These are phyloP conservation scores for Phocides pigmalion DNA, from an alignment of 1,140 invertebrate species.

Conservation along the genomic window DNA sequence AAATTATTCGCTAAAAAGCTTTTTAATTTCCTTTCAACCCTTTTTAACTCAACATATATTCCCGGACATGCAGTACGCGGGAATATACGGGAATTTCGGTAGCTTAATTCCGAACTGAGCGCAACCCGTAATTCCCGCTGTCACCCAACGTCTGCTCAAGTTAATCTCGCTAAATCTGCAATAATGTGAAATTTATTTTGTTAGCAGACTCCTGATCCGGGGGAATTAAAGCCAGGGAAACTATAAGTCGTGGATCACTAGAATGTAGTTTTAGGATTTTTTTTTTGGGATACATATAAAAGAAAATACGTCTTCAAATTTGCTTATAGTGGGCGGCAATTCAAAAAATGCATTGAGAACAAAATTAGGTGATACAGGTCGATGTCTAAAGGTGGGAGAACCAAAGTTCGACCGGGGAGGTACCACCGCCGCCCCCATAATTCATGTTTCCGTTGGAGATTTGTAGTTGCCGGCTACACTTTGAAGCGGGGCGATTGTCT, in stretches of 20 bases:
- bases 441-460: too few species aligned
- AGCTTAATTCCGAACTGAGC: conserved; percentile 34
- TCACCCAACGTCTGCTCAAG: conserved; percentile 34
- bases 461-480: too few species aligned
- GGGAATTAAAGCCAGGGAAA: conserved; percentile 27
- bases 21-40: conserved; percentile 9
- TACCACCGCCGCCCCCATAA: too few species aligned
- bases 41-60: conserved; percentile 33
- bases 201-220: conserved; percentile 19
- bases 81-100: conserved; percentile 29
- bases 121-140: conserved; percentile 36
- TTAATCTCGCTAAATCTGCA: conserved; percentile 35
- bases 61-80: conserved; percentile 20
- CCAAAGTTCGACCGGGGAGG: too few species aligned
- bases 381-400: too few species aligned
- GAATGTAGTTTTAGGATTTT: background rate
- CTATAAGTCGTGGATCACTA: conserved; percentile 14
- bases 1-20: background rate
- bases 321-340: too few species aligned
- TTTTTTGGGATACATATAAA: too few species aligned
- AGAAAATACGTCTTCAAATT: too few species aligned
- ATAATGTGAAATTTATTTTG: conserved; percentile 38
- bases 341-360: too few species aligned
- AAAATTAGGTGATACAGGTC: too few species aligned
- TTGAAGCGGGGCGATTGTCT: too few species aligned